Percentiles rank a stretch among this genome's conserved stretches.
phyloP scores from a whole-genome alignment of 2,797 vertebrate genomes.

The Coluber constrictor region DNA sequence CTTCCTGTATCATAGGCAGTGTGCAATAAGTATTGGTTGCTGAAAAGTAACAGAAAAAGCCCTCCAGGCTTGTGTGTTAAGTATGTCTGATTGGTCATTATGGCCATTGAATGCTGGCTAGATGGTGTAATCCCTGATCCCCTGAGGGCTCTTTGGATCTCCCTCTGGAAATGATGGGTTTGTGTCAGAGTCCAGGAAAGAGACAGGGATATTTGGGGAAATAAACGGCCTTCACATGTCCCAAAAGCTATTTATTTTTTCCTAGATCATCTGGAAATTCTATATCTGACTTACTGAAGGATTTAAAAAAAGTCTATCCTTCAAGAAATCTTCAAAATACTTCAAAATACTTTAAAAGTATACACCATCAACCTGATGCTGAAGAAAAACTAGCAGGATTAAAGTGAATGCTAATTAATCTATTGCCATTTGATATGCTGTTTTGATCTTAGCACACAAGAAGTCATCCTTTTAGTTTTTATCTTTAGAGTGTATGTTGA shows the following conservation, averaged over 20 bases:
- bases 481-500: not conserved
- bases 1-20: not conserved
- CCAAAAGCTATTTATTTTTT: not conserved
- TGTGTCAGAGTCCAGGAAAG: not conserved
- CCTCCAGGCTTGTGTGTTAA: too few species aligned
- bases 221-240: not conserved
- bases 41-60: not conserved
- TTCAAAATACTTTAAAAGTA: not conserved
- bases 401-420: not conserved
- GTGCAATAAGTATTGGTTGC: not conserved
- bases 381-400: not conserved
- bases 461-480: not conserved
- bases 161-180: not conserved
- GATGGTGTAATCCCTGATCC: not conserved
- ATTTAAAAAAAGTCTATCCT: not conserved
- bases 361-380: not conserved
- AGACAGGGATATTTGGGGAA: not conserved
- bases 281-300: not conserved
- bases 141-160: not conserved
- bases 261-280: not conserved
- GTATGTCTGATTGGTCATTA: not conserved
- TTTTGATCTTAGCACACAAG: not conserved
- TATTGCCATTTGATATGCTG: not conserved
- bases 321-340: not conserved
- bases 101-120: not conserved